phyloP scores from a whole-genome alignment of 2,888 invertebrate genomes.

The Stenurella melanura region DNA sequence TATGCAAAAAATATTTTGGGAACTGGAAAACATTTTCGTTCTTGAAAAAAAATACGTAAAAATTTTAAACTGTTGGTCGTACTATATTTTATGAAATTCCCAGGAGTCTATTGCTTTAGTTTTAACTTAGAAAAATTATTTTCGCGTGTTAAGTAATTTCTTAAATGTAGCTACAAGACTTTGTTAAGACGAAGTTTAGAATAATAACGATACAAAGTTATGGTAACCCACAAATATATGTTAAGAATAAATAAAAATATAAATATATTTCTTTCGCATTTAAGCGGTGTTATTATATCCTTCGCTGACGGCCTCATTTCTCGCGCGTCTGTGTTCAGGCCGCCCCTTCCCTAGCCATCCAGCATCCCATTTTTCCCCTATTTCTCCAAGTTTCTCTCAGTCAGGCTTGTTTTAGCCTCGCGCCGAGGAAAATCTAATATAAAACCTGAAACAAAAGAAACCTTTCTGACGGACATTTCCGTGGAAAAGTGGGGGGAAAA shows the following conservation, averaged over 20 bases:
- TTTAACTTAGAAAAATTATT: too few relatives aligned
- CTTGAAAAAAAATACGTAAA: too few relatives aligned
- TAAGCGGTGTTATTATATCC: slow-evolving; percentile 47
- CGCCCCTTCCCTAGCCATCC: slow-evolving; percentile 44
- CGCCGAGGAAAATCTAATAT: slow-evolving; percentile 69
- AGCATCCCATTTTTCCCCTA: slow-evolving; percentile 58
- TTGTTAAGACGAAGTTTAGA: not conserved
- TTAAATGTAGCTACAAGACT: too few relatives aligned
- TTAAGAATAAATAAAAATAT: not conserved
- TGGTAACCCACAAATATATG: too few relatives aligned
- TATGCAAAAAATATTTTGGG: too few relatives aligned
- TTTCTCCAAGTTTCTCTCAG: slow-evolving; percentile 56
- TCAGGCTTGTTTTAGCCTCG: slow-evolving; percentile 60
- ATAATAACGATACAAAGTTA: not conserved
- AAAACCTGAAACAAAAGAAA: slow-evolving; percentile 72
- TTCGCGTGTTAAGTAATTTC: too few relatives aligned
- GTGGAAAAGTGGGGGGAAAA: slow-evolving; percentile 72
- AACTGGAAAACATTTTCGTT: too few relatives aligned
- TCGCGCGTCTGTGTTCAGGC: slow-evolving; percentile 46
- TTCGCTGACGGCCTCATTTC: slow-evolving; percentile 46
- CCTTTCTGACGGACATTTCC: slow-evolving; percentile 72
- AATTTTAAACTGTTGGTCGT: too few relatives aligned
- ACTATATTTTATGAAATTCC: too few relatives aligned
- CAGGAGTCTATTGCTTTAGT: too few relatives aligned
- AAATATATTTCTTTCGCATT: slow-evolving; percentile 28